Conservation (phyloP, 1,140 invertebrate genomes). For the Alviniconcha marisindica region DNA sequence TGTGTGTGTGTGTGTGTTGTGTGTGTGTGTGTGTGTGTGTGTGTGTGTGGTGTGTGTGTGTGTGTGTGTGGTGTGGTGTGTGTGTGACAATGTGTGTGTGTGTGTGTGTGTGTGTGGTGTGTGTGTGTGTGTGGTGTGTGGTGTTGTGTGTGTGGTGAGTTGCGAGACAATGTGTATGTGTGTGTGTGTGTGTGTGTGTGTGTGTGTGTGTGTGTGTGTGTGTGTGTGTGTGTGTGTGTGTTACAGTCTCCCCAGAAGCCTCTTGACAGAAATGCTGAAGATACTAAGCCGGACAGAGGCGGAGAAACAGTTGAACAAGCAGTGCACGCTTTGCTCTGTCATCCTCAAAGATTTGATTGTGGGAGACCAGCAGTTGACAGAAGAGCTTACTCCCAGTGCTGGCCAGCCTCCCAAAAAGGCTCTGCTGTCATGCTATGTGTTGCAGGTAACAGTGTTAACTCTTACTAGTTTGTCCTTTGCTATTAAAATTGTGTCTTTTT, state of each 20-base stretch:
- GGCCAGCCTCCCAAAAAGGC: not conserved
- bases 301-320: slow-evolving; percentile 5
- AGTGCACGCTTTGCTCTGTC: slow-evolving; percentile 3
- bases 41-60: too few species aligned
- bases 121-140: too few species aligned
- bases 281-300: not conserved
- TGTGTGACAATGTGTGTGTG: too few species aligned
- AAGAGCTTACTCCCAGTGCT: not conserved
- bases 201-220: not conserved
- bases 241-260: slow-evolving; percentile 4
- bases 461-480: too few species aligned
- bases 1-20: too few species aligned
- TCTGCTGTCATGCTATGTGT: not conserved
- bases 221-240: not conserved
- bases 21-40: too few species aligned
- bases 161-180: too few species aligned
- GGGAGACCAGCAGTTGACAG: not conserved
- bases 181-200: not conserved
- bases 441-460: slow-evolving; percentile 34
- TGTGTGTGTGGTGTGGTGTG: too few species aligned
- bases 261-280: slow-evolving; percentile 21
- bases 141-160: too few species aligned
- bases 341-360: slow-evolving; percentile 3
- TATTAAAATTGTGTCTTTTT: too few species aligned
- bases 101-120: too few species aligned